A percentile compares a stretch with the other conserved stretches of the same genome.
These are phyloP conservation scores for Erinaceus europaeus DNA, from an alignment of 2,113 vertebrate genomes.

Conservation along the genomic window DNA sequence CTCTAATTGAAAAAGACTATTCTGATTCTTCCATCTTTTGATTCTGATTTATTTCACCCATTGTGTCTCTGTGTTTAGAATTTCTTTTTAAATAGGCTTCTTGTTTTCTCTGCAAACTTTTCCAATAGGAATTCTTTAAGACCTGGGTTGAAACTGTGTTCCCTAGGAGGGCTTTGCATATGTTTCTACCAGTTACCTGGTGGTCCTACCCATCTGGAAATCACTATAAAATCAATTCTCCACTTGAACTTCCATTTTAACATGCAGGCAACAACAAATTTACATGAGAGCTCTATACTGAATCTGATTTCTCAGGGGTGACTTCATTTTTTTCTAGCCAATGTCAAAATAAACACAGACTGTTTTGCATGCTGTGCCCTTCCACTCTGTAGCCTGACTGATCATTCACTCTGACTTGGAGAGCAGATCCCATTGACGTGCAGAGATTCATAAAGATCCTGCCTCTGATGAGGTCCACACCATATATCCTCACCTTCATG, in stretches of 20 bases:
- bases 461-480: neutral
- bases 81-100: neutral
- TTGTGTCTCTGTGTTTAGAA: neutral
- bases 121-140: neutral
- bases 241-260: slow-evolving; percentile 57
- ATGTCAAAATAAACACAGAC: slow-evolving; percentile 6
- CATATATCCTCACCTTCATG: neutral
- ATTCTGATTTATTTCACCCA: neutral
- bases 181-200: neutral
- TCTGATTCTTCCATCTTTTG: neutral
- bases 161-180: neutral
- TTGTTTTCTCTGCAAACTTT: slow-evolving; percentile 20
- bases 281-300: slow-evolving; percentile 9
- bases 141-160: neutral
- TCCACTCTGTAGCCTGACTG: neutral
- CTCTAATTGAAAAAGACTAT: neutral
- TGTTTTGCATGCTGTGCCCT: neutral
- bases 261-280: slow-evolving; percentile 43
- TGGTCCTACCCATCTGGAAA: slow-evolving; percentile 25
- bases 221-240: slow-evolving; percentile 53
- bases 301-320: slow-evolving; percentile 48
- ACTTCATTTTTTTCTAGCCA: slow-evolving; percentile 41
- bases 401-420: neutral
- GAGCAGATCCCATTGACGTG: neutral
- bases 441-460: neutral